Evolutionary conservation across 1,140 invertebrate genomes (phyloP), one percentile per base, ranked within the genome.

Genomic region (Bathynomus jamesi): DNA sequence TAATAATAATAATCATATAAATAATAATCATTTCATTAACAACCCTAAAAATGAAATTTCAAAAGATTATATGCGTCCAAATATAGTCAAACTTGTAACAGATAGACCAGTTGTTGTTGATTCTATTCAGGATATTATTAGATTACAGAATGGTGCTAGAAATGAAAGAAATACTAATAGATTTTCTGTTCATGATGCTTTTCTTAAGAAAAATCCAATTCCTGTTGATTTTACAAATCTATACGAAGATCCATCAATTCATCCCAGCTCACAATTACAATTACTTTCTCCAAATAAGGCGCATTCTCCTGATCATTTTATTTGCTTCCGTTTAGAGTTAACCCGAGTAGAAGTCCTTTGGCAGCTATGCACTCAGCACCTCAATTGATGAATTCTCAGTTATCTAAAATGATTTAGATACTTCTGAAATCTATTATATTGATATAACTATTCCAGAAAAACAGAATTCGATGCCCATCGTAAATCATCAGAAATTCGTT

Each of bases 361-460:
- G n/a, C 29, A 10, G 11, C 70, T 28, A 17, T 53, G 4, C 28
- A 29, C 25, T 25, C 67, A 4, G 17, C 30, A n/a, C 13, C 29
- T 27, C 11, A 13, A 68, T 25, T 32, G 27, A 0, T 11, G 17
- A 46, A 46, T 5, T 25, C 31, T 4, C 21, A 21, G 11, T 25
- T 61, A 24, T 28, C 67, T 66, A 31, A 17, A 28, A 30, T 65
- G 69, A 28, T 17, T 13, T 32, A 61, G 64, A 69, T 28, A 46
- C 13, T 61, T 24, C 27, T 25, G 21, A 64, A 24, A 32, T 76
- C 7, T 76, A 73, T 61, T 76, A 76, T 65, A 76, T 76, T 73
- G 75, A 76, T 29, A 76, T 76, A 71, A 76, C 75, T 68, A 63
- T 76, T 76, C 75, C 75, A 76, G 75, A 72, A n/a, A 69, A 66